Evolutionary conservation across 2,888 invertebrate genomes (phyloP).

Genomic region (Dichetophora obliterata): DNA sequence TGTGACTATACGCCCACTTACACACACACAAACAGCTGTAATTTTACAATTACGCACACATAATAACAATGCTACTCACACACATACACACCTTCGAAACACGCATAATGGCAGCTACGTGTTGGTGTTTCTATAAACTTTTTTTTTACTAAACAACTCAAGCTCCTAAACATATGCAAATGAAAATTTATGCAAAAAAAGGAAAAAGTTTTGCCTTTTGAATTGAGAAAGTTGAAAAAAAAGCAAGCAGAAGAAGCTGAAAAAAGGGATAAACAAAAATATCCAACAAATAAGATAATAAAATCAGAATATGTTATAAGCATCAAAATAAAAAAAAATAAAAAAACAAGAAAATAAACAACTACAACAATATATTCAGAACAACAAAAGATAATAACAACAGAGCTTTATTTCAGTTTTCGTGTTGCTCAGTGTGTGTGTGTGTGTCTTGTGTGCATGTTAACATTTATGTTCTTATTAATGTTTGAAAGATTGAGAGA

Average conservation of each 20-base stretch:
- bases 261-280: conserved; percentile 24
- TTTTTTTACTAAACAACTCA: not conserved
- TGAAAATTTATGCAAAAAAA: conserved; percentile 13
- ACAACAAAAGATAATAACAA: conserved; percentile 42
- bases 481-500: not conserved
- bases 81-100: not conserved
- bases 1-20: too few relatives aligned
- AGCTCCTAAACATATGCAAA: conserved; percentile 28
- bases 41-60: not conserved
- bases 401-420: not conserved
- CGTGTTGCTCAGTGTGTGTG: not conserved
- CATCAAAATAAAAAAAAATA: conserved; percentile 18
- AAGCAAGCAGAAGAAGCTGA: conserved; percentile 17
- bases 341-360: conserved; percentile 12
- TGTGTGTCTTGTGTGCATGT: conserved; percentile 5
- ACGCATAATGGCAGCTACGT: conserved; percentile 3
- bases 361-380: conserved; percentile 45
- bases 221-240: conserved; percentile 47
- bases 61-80: not conserved
- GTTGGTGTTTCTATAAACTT: not conserved
- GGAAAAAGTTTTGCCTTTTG: not conserved
- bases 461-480: conserved; percentile 2
- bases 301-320: not conserved
- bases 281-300: conserved; percentile 12
- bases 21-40: too few relatives aligned